phyloP scores from a whole-genome alignment of 2,888 invertebrate species.

The Carterocephalus palaemon region DNA sequence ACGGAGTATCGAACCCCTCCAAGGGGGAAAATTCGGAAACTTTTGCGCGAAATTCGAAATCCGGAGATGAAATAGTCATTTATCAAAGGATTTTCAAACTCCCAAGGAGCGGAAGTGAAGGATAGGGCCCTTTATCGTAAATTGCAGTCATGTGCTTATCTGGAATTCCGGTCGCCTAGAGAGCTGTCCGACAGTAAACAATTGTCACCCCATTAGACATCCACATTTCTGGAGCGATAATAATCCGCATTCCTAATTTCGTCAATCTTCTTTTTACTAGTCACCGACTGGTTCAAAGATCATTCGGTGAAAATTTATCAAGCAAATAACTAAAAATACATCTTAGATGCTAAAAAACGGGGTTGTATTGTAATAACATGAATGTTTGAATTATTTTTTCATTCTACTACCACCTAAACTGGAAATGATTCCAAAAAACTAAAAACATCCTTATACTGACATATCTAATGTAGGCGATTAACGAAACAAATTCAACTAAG shows the following conservation, averaged over 20 bases:
- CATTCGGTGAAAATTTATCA: too few relatives aligned
- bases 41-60: conserved; percentile 63
- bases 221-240: not conserved
- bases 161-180: conserved; percentile 34
- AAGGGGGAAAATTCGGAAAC: conserved; percentile 58
- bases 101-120: conserved; percentile 61
- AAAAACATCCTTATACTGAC: not conserved
- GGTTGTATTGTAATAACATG: too few relatives aligned
- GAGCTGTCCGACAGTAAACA: conserved; percentile 17
- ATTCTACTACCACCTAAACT: too few relatives aligned
- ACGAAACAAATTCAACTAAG: not conserved
- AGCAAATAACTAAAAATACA: too few relatives aligned
- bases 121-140: conserved; percentile 61
- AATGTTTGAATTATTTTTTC: too few relatives aligned
- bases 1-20: conserved; percentile 30
- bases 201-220: conserved; percentile 5
- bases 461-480: too few relatives aligned
- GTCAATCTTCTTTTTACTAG: too few relatives aligned
- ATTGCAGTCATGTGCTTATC: conserved; percentile 53
- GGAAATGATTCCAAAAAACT: too few relatives aligned
- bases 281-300: too few relatives aligned
- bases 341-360: too few relatives aligned
- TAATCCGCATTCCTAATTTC: not conserved
- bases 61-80: conserved; percentile 76
- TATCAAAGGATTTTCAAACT: conserved; percentile 74